Evolutionary conservation across 2,113 vertebrate genomes (phyloP), one percentile per base, ranked within the genome.

Genomic region (Xenus cinereus): DNA sequence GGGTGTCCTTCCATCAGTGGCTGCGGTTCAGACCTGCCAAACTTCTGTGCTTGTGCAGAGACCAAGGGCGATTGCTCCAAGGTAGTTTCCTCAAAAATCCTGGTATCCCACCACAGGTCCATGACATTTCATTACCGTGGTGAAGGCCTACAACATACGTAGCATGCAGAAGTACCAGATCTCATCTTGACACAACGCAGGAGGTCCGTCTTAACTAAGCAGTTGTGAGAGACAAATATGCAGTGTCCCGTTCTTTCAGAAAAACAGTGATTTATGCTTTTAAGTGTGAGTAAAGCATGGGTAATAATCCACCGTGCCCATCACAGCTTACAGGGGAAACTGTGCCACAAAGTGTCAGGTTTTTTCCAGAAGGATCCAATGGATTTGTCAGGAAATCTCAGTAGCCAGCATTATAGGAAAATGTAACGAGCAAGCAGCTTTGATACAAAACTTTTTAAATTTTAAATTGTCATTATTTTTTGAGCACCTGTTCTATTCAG

Each of bases 381-480:
- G 39, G 39, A 67, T 67, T 86, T 92, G 69, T 76, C 90, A 95
- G 51, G 90, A 96, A 93, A 83, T 68, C 77, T 82, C 63, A 84
- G 78, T 62, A 91, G 73, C 72, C 78, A 81, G 56, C 67, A 32
- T 73, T 85, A 54, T 59, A 85, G 64, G 67, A 92, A 87, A 94
- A 81, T 2, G 1, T 76, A 87, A 76, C 9, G 5, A 93, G 45
- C 46, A 87, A 89, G 62, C 69, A 79, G 74, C 84, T 97, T 95
- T 95, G 91, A 94, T 96, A 81, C 56, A 90, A 20, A 64, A 74
- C n/a, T 91, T 97, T 27, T 82, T 50, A 82, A 71, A 92, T 12
- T 90, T 95, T 76, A 63, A 92, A 95, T 96, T 64, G 62, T 89
- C 53, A 17, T 90, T 93, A 94, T 95, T 91, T 98, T 96, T 92